Evolutionary conservation across 2,797 vertebrate species (phyloP).

Genomic region (Poliocrania exsul): DNA sequence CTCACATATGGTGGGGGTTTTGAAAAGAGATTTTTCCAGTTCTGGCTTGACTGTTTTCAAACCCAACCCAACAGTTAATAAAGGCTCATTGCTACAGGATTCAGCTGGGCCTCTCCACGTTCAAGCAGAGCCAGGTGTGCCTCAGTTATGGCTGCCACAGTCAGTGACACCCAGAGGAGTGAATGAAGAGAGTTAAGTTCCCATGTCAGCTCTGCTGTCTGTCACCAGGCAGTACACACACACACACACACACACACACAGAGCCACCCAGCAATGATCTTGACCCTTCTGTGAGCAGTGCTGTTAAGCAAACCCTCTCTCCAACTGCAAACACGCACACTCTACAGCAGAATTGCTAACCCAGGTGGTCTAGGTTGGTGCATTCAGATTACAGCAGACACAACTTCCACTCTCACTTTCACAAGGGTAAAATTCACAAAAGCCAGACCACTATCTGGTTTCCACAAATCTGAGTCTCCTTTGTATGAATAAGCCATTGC

Average conservation of each 20-base stretch:
- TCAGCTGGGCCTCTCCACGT: background rate
- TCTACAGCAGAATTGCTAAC: background rate
- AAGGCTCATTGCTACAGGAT: background rate
- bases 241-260: background rate
- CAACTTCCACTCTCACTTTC: background rate
- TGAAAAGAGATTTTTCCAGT: background rate
- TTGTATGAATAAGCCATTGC: background rate
- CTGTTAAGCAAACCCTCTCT: background rate
- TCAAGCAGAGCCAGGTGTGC: background rate
- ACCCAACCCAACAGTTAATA: background rate
- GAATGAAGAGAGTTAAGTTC: background rate
- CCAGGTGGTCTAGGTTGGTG: background rate
- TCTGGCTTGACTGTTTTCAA: background rate
- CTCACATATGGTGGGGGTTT: background rate
- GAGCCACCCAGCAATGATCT: background rate
- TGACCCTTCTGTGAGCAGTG: background rate
- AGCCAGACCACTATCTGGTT: background rate
- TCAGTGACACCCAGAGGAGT: background rate
- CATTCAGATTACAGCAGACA: background rate
- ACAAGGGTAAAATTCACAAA: background rate
- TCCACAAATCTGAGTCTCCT: background rate
- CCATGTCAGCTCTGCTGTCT: background rate
- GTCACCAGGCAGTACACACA: background rate
- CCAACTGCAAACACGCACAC: background rate
- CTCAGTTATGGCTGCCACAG: background rate